A percentile compares a stretch with the other conserved stretches of the same genome.
These are phyloP conservation scores for Phoronis australis DNA, from an alignment of 2,888 invertebrate species.

Conservation along the genomic window DNA sequence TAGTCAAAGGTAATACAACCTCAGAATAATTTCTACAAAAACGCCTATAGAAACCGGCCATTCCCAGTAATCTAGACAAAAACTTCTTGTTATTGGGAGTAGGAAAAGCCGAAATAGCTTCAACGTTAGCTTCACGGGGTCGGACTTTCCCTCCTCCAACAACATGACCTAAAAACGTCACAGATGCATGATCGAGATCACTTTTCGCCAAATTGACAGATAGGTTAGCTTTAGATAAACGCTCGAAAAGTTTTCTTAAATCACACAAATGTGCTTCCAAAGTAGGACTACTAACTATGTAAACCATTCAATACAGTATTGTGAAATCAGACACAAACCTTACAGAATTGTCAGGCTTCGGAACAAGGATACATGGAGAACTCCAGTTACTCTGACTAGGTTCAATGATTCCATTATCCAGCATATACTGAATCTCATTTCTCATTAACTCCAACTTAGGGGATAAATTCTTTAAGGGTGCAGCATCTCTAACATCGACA, in stretches of 20 bases:
- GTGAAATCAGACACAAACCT: too few species aligned
- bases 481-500: too few species aligned
- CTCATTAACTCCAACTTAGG: too few species aligned
- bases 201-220: slow-evolving; percentile 1
- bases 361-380: too few species aligned
- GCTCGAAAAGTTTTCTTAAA: background rate
- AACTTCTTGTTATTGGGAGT: background rate
- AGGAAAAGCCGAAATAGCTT: background rate
- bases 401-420: too few species aligned
- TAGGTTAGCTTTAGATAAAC: slow-evolving; percentile 2
- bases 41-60: slow-evolving; percentile 2
- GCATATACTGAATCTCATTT: too few species aligned
- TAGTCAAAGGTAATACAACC: background rate
- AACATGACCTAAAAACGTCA: slow-evolving; percentile 1
- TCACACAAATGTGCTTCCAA: slow-evolving; percentile 4
- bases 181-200: slow-evolving; percentile 1
- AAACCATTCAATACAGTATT: too few species aligned
- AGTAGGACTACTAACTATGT: too few species aligned
- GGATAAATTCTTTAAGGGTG: too few species aligned
- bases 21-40: slow-evolving; percentile 3
- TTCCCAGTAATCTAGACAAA: slow-evolving; percentile 4
- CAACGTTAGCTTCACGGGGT: slow-evolving; percentile 2
- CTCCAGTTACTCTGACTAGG: too few species aligned
- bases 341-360: too few species aligned
- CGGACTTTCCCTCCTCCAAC: slow-evolving; percentile 2